Conservation (phyloP, 2,797 vertebrate genomes). For the Tenualosa ilisha region DNA sequence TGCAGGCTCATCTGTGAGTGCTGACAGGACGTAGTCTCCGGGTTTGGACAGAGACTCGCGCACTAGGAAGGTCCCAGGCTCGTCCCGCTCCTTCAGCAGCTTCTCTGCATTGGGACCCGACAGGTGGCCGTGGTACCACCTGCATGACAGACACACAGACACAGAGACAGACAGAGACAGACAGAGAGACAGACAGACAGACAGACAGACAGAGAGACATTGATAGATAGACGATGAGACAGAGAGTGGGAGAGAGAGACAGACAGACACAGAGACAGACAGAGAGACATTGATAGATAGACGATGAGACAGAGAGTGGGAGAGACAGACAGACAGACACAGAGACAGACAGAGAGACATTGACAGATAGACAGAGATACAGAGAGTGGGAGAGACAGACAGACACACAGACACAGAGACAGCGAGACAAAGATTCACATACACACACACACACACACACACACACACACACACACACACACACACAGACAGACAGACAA, state of each 20-base stretch:
- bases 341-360: background rate
- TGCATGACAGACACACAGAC: slow-evolving; percentile 50
- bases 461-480: too few relatives aligned
- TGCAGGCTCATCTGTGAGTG: slow-evolving; percentile 79
- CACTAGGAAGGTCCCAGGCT: slow-evolving; percentile 90
- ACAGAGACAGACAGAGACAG: background rate
- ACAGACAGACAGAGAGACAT: background rate
- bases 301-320: background rate
- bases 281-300: background rate
- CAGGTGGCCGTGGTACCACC: slow-evolving; percentile 97
- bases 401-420: background rate
- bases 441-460: background rate
- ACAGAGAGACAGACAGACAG: too few relatives aligned
- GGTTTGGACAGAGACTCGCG: slow-evolving; percentile 95
- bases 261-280: background rate
- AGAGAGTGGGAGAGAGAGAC: background rate
- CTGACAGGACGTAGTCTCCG: slow-evolving; percentile 92
- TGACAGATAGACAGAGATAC: background rate
- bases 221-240: background rate
- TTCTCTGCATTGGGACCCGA: slow-evolving; percentile 88
- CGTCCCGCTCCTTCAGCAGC: slow-evolving; percentile 80
- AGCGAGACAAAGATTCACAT: too few relatives aligned
- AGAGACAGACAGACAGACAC: background rate
- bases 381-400: background rate
- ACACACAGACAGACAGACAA: background rate